Conservation (phyloP, 2,888 invertebrate species). For the Drosophila mimica region DNA sequence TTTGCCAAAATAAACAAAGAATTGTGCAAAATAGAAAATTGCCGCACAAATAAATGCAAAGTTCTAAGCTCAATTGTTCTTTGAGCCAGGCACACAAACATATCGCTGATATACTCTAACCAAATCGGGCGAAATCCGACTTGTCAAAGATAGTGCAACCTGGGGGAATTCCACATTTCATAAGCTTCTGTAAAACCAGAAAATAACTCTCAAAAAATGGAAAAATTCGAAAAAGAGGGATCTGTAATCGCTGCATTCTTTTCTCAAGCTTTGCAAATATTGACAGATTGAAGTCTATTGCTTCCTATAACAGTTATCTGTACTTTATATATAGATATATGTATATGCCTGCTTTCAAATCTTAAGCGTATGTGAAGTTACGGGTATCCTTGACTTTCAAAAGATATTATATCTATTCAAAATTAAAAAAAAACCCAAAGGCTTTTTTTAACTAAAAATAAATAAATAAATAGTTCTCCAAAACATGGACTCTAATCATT, state of each 20-base stretch:
- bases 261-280: not conserved
- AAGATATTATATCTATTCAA: not conserved
- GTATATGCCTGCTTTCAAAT: not conserved
- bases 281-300: not conserved
- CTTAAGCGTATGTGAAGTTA: not conserved
- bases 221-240: not conserved
- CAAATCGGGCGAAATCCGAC: not conserved
- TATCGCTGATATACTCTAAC: slow-evolving; percentile 7
- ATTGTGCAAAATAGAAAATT: not conserved
- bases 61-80: slow-evolving; percentile 32
- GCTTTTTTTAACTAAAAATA: too few species aligned
- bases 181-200: not conserved
- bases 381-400: not conserved
- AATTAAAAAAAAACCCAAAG: not conserved
- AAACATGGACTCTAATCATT: too few species aligned
- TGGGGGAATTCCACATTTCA: not conserved
- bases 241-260: not conserved
- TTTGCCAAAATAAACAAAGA: slow-evolving; percentile 12
- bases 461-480: too few species aligned
- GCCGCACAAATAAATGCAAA: slow-evolving; percentile 46
- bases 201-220: not conserved
- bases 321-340: not conserved
- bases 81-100: slow-evolving; percentile 18
- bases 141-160: not conserved
- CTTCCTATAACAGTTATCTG: not conserved